Conservation (phyloP, 2,797 vertebrate genomes). For the Pipistrellus pipistrellus region DNA sequence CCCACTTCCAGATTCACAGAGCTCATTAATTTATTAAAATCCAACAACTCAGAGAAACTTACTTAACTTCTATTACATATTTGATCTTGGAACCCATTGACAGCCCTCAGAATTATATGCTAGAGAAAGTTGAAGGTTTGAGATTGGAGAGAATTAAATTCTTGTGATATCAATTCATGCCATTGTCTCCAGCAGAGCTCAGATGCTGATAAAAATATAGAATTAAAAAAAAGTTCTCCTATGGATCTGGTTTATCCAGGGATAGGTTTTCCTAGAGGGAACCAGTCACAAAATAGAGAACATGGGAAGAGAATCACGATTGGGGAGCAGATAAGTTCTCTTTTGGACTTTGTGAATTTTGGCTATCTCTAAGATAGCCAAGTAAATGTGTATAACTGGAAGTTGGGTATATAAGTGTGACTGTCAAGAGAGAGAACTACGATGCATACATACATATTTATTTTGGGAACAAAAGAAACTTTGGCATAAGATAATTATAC, state of each 20-base stretch:
- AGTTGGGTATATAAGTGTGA: neutral
- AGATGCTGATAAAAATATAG: neutral
- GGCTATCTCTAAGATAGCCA: neutral
- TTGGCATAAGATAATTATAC: neutral
- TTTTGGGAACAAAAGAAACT: too few species aligned
- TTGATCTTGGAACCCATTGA: neutral
- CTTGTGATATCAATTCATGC: neutral
- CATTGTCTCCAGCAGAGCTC: neutral
- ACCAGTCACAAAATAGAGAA: neutral
- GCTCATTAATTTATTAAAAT: constrained; percentile 3
- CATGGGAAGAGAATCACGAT: neutral
- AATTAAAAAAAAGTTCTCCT: neutral
- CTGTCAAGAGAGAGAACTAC: neutral
- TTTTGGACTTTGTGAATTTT: neutral
- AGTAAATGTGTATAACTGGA: neutral
- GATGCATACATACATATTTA: neutral
- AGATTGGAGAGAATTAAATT: neutral
- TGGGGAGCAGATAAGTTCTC: neutral
- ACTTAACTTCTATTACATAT: neutral
- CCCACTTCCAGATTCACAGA: neutral
- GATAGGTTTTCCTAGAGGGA: neutral
- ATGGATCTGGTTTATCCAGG: neutral
- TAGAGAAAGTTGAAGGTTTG: neutral
- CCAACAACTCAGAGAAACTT: neutral
- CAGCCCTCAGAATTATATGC: neutral